Evolutionary conservation across 92 coral and sea anemone genomes (phyloP).

Genomic region (Siderastrea siderea): DNA sequence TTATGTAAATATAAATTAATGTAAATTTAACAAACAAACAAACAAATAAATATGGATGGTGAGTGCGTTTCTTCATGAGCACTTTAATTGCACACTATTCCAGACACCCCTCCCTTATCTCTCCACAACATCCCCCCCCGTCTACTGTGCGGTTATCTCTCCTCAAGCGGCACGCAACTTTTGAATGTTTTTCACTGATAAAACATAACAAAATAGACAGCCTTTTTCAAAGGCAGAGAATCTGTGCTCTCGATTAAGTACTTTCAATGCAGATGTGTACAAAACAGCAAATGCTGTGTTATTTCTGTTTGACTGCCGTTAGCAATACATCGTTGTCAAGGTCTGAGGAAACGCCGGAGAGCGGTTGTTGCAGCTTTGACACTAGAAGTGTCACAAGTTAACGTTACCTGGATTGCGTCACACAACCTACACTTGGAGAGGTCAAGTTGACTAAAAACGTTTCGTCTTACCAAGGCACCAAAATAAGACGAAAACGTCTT

Average conservation of each 20-base stretch:
- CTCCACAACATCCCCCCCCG: neutral
- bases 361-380: too few relatives aligned
- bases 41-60: too few relatives aligned
- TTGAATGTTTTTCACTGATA: slow-evolving; percentile 6
- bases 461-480: too few relatives aligned
- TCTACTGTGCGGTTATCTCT: neutral
- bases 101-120: neutral
- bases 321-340: neutral
- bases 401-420: neutral
- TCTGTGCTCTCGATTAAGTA: neutral
- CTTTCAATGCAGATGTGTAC: neutral
- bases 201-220: neutral
- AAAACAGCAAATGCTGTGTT: neutral
- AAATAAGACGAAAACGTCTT: too few relatives aligned
- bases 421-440: too few relatives aligned
- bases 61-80: neutral
- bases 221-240: neutral
- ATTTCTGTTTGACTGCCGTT: neutral
- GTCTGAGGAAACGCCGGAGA: neutral
- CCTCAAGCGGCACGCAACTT: neutral
- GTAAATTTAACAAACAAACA: too few relatives aligned
- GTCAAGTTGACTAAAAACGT: too few relatives aligned
- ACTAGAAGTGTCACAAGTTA: neutral
- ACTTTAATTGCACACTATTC: neutral
- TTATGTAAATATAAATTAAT: too few relatives aligned